Conservation (phyloP, 1,140 invertebrate genomes). For the Phymastichus coffea region DNA sequence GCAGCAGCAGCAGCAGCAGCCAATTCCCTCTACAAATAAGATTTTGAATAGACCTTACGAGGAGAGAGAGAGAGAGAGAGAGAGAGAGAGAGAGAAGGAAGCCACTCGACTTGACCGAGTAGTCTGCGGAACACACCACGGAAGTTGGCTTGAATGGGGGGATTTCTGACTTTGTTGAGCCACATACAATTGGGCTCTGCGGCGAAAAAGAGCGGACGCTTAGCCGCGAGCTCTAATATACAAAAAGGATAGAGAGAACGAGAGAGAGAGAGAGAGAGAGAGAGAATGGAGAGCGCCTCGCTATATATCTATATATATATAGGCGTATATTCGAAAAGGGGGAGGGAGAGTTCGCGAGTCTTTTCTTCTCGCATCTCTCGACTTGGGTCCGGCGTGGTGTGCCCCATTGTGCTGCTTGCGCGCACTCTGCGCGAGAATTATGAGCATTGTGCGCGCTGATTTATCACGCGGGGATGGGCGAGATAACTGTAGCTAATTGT, state of each 20-base stretch:
- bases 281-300: background rate
- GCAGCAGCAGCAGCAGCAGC: too few species aligned
- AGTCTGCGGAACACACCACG: conserved; percentile 8
- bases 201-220: too few species aligned
- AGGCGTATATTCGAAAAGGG: too few species aligned
- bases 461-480: conserved; percentile 24
- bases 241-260: too few species aligned
- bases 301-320: too few species aligned
- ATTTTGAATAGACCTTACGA: too few species aligned
- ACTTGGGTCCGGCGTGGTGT: background rate
- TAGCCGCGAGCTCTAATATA: too few species aligned
- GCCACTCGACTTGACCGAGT: conserved; percentile 16
- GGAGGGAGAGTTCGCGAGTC: background rate
- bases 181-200: too few species aligned
- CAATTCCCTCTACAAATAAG: conserved; percentile 28
- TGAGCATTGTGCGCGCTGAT: conserved; percentile 27
- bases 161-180: conserved; percentile 28
- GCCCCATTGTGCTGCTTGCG: conserved; percentile 5
- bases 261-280: background rate
- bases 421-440: conserved; percentile 20
- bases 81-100: conserved; percentile 25
- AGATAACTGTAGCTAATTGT: conserved; percentile 25
- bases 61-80: too few species aligned
- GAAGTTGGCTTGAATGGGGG: conserved; percentile 30
- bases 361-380: conserved; percentile 22